These are phyloP conservation scores for Danaus melanippus DNA, from an alignment of 1,140 invertebrate genomes.

Conservation along the genomic window DNA sequence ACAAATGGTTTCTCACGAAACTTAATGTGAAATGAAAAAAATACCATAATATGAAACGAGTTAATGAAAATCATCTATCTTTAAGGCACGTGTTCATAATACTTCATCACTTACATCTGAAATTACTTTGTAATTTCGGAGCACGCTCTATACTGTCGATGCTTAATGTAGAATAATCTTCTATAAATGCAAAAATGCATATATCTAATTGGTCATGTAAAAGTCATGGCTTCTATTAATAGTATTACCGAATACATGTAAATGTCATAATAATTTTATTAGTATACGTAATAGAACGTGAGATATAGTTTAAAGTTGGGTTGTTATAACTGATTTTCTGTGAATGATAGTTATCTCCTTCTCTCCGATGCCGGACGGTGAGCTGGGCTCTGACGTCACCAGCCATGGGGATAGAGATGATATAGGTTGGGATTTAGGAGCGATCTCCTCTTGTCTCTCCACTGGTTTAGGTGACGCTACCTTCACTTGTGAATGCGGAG, in stretches of 20 bases:
- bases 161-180: not conserved
- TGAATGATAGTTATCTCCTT: conserved; percentile 77
- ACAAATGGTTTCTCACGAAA: conserved; percentile 57
- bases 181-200: not conserved
- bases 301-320: conserved; percentile 76
- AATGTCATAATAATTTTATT: too few species aligned
- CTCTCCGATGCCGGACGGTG: conserved; percentile 76
- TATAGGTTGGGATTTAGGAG: conserved; percentile 60
- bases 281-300: too few species aligned
- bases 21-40: conserved; percentile 49
- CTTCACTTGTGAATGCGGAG: conserved; percentile 58
- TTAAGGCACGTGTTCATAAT: conserved; percentile 18
- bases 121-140: conserved; percentile 26
- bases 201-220: not conserved
- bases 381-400: conserved; percentile 80
- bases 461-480: conserved; percentile 42
- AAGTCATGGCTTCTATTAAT: too few species aligned
- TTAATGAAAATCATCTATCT: conserved; percentile 9
- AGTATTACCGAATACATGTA: too few species aligned
- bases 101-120: conserved; percentile 19
- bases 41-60: conserved; percentile 6
- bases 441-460: conserved; percentile 46
- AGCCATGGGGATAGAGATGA: conserved; percentile 82
- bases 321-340: conserved; percentile 88
- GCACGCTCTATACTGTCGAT: conserved; percentile 13